phyloP scores from a whole-genome alignment of 2,113 vertebrate species.

The Atrichornis clamosus region DNA sequence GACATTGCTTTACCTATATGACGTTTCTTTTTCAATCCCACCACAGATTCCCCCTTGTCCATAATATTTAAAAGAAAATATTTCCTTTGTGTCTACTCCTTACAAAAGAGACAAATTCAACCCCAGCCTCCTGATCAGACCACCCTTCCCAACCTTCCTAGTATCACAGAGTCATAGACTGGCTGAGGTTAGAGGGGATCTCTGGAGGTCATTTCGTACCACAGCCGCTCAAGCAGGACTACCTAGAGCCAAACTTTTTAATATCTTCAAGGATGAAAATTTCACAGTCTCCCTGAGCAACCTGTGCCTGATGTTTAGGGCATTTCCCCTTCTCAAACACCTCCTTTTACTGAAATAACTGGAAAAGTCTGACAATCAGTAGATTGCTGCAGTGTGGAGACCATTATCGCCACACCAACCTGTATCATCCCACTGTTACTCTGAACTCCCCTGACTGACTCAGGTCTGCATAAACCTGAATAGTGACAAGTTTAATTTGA shows the following conservation, averaged over 20 bases:
- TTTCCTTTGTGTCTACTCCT: neutral
- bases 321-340: neutral
- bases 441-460: neutral
- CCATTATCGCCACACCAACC: neutral
- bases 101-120: neutral
- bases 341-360: neutral
- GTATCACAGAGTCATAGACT: neutral
- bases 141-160: neutral
- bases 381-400: neutral
- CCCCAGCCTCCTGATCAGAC: neutral
- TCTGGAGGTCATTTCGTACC: neutral
- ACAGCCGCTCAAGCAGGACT: neutral
- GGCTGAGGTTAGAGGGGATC: neutral
- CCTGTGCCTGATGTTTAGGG: too few relatives aligned
- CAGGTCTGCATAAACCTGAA: neutral
- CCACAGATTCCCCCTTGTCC: neutral
- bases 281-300: neutral
- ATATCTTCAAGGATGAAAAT: neutral
- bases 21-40: neutral
- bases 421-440: neutral
- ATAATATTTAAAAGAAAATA: neutral
- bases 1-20: neutral
- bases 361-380: neutral
- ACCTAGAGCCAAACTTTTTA: neutral
- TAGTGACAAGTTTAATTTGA: neutral